Percentiles rank a stretch among this genome's conserved stretches.
Conservation (phyloP, 2,888 invertebrate species). For the Dryobota labecula region DNA sequence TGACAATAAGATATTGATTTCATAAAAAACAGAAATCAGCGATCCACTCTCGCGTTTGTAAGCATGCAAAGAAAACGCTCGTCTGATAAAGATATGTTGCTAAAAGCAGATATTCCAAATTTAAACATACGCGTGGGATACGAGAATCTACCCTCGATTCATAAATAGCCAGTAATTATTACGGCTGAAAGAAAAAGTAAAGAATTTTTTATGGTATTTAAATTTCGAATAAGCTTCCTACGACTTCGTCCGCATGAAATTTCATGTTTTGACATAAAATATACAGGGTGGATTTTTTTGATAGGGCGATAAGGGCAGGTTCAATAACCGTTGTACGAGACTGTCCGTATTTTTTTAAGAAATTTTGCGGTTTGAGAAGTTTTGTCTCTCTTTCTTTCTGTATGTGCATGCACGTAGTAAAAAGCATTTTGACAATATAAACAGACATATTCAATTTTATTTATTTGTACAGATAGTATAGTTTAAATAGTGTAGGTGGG, state of each 20-base stretch:
- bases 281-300: too few species aligned
- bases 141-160: slow-evolving; percentile 38
- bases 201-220: slow-evolving; percentile 8
- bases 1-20: too few species aligned
- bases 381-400: too few species aligned
- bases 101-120: slow-evolving; percentile 34
- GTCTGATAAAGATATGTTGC: slow-evolving; percentile 19
- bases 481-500: not conserved
- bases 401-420: too few species aligned
- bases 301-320: too few species aligned
- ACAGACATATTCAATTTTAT: too few species aligned
- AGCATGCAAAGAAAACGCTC: slow-evolving; percentile 1
- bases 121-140: slow-evolving; percentile 41
- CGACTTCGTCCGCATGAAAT: not conserved
- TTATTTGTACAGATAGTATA: too few species aligned
- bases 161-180: slow-evolving; percentile 42
- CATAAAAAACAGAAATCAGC: not conserved
- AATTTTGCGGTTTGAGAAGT: too few species aligned
- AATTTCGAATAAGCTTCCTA: not conserved
- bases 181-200: slow-evolving; percentile 12
- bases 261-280: not conserved
- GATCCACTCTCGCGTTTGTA: not conserved
- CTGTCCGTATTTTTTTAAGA: too few species aligned
- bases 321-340: too few species aligned
- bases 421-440: too few species aligned